Evolutionary conservation across 2,797 vertebrate species (phyloP), one percentile per base, ranked within the genome.

Genomic region (Chaetophractus vellerosus): DNA sequence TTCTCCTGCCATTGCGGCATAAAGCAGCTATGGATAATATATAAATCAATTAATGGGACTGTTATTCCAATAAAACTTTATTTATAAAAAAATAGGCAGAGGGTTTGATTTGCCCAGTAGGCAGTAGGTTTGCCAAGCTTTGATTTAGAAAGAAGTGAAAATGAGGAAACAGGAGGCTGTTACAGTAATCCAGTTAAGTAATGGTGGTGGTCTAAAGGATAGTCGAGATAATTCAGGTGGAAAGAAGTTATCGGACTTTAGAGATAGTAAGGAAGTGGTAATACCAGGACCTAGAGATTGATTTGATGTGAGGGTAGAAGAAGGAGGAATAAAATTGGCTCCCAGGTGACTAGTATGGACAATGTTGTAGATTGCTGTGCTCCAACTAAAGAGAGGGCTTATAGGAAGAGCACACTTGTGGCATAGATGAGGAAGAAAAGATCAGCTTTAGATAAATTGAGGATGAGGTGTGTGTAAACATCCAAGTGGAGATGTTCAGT

Each of bases 111-210:
- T 68, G 38, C 33, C 63, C 9, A 38, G 38, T 33, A n/a, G 18
- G 10, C 19, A 55, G 0, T 63, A 75, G 23, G 92, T 81, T 57
- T 57, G 21, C 55, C 88, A 69, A 74, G 87, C 18, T 9, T 15
- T 82, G 15, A 4, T 45, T 96, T 88, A 52, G 50, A 85, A 78
- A 3, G 38, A 75, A 74, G 19, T 93, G 10, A 90, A 88, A 88
- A 59, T 86, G 21, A 79, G 63, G 57, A 88, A 45, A 59, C 16
- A 57, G 24, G 6, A 59, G 15, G 23, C 33, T 78, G 11, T 57
- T 89, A 76, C 0, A 16, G 57, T 45, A 59, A 89, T 48, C 16
- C n/a, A 64, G 1, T 80, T 41, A 80, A 41, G 19, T 6, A n/a
- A 11, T 64, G 19, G 5, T 12, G 4, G 36, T 28, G 5, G 19